phyloP scores from a whole-genome alignment of 2,888 invertebrate genomes.

The Petrolisthes manimaculis region DNA sequence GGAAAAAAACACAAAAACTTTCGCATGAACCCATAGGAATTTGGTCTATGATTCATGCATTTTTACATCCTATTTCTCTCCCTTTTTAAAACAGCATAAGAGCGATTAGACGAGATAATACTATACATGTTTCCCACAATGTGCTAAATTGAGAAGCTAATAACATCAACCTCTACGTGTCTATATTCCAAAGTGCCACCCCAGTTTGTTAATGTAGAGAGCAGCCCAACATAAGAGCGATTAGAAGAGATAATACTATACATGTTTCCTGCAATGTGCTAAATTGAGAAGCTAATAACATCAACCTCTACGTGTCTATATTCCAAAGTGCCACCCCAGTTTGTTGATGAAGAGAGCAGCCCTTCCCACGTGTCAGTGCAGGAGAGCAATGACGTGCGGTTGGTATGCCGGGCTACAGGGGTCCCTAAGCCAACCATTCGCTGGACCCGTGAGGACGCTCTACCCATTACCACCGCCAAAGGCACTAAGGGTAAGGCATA shows the following conservation, averaged over 20 bases:
- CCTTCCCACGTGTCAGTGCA: constrained; percentile 91
- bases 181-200: constrained; percentile 82
- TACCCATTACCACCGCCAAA: constrained; percentile 85
- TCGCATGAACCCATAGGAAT: too few species aligned
- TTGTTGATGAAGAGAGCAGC: constrained; percentile 89
- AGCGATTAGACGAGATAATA: too few species aligned
- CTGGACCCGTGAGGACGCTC: constrained; percentile 93
- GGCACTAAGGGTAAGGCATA: constrained; percentile 70
- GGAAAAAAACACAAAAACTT: too few species aligned
- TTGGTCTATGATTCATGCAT: too few species aligned
- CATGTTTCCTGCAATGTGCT: too few species aligned
- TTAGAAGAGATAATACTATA: too few species aligned
- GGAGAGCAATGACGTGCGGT: constrained; percentile 93
- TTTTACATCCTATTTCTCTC: too few species aligned
- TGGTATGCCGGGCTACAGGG: constrained; percentile 78
- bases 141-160: too few species aligned
- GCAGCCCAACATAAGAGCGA: constrained; percentile 75
- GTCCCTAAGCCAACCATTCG: constrained; percentile 88
- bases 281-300: not conserved
- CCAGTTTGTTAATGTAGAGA: constrained; percentile 89
- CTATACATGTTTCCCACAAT: too few species aligned
- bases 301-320: not conserved
- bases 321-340: constrained; percentile 88
- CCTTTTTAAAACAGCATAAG: too few species aligned
- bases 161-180: not conserved